phyloP scores from a whole-genome alignment of 92 coral and sea anemone species.

The Bergia sp. region DNA sequence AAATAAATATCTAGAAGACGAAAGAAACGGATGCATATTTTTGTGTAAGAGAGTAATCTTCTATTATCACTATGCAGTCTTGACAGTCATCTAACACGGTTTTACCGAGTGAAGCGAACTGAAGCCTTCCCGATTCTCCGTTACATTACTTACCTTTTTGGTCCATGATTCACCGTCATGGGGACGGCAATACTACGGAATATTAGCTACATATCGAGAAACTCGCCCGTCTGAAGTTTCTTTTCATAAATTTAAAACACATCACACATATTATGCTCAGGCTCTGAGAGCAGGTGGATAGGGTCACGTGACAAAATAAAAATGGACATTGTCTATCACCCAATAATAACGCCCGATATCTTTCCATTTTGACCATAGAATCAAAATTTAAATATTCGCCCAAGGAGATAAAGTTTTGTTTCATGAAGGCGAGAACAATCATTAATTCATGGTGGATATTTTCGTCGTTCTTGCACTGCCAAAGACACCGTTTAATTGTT shows the following conservation, averaged over 20 bases:
- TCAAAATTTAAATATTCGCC: constrained; percentile 51
- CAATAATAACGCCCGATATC: constrained; percentile 20
- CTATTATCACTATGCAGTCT: constrained; percentile 20
- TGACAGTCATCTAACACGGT: constrained; percentile 28
- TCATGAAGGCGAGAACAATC: constrained; percentile 13
- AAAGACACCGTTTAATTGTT: not conserved
- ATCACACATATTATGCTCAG: constrained; percentile 61
- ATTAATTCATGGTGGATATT: constrained; percentile 11
- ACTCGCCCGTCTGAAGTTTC: constrained; percentile 35
- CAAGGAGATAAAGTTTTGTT: constrained; percentile 30
- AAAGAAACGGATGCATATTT: not conserved
- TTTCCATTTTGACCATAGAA: constrained; percentile 40
- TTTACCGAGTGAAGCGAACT: not conserved
- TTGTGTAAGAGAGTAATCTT: constrained; percentile 7
- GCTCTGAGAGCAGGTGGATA: constrained; percentile 73
- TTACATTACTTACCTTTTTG: constrained; percentile 17
- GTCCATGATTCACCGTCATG: constrained; percentile 32
- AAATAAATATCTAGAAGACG: not conserved
- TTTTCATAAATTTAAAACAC: constrained; percentile 18
- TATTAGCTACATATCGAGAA: constrained; percentile 9
- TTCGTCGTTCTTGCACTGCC: not conserved
- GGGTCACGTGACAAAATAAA: constrained; percentile 78
- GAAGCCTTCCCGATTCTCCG: not conserved
- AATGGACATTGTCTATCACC: constrained; percentile 33
- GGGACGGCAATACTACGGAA: constrained; percentile 13